Base-by-base conservation (phyloP, 2,797 vertebrate genomes). In the Perdix hodgsoniae region DNA sequence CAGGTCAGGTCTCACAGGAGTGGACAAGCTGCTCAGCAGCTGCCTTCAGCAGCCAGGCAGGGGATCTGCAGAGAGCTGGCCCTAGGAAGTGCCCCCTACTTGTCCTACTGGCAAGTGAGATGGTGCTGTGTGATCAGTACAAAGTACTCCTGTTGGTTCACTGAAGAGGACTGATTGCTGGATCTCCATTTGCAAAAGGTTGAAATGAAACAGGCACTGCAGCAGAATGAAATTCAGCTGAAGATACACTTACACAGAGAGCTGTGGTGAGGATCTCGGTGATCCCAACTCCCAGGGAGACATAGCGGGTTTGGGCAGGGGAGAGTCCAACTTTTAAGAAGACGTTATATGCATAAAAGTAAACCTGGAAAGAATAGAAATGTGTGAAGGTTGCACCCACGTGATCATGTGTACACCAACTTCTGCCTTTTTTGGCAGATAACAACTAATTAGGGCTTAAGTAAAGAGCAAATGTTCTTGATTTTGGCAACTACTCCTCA, bases 271-370 rank as follows among this genome's bases (percentile, higher is more conserved):
- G 47, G 56, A 98, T 35, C 94, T 99, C 98, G 1, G 97, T 97
- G 71, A 98, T 81, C 2, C 98, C 98, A 23, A 96, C 93, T 61
- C 98, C 98, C 81, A 98, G 78, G 11, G 97, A 97, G 2, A 95
- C 91, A 4, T 98, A 98, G 39, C 90, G 95, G 52, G 97, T 95
- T 92, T 98, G 96, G 37, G 88, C 18, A n/a, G 96, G 77, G 12
- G 95, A 78, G 59, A 99, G 98, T 77, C 98, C 98, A 54, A 98
- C 98, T 3, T 96, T 97, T 49, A 89, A 90, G 79, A 98, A 98
- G 82, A 98, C 95, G 17, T 96, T 97, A 88, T 97, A 98, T 39
- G 98, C 98, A 82, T 99, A 99, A 88, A 98, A 98, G 96, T 98
- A 98, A 72, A 99, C 98, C 98, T 99, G 95, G 6, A 70, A 45